Evolutionary conservation across 2,888 invertebrate genomes (phyloP).

Genomic region (Synanthedon tipuliformis): DNA sequence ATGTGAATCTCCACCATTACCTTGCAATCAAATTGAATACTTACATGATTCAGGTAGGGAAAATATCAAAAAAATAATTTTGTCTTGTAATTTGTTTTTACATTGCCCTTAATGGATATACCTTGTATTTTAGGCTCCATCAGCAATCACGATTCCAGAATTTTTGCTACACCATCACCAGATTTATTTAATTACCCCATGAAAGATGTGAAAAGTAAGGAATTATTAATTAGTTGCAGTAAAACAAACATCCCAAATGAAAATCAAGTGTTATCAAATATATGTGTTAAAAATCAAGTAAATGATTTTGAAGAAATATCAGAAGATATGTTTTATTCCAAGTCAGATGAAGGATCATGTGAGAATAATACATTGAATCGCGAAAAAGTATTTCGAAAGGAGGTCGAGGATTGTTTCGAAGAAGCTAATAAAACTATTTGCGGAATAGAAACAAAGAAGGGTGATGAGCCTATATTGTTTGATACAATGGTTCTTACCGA

Average conservation of each 20-base stretch:
- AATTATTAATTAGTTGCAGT: slow-evolving; percentile 5
- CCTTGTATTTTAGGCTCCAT: too few relatives aligned
- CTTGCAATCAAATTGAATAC: slow-evolving; percentile 58
- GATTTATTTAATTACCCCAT: slow-evolving; percentile 4
- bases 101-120: too few relatives aligned
- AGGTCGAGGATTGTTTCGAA: slow-evolving; percentile 58
- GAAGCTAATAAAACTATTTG: slow-evolving; percentile 64
- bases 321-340: slow-evolving; percentile 45
- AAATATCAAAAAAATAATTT: slow-evolving; percentile 6
- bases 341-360: slow-evolving; percentile 25
- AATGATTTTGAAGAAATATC: slow-evolving; percentile 30
- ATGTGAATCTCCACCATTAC: slow-evolving; percentile 49
- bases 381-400: slow-evolving; percentile 23
- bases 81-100: too few relatives aligned
- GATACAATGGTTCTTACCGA: slow-evolving; percentile 37
- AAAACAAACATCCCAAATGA: slow-evolving; percentile 10
- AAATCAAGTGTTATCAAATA: slow-evolving; percentile 10
- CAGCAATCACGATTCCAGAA: too few relatives aligned
- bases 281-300: slow-evolving; percentile 5
- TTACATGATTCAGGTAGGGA: slow-evolving; percentile 37
- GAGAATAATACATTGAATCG: slow-evolving; percentile 15
- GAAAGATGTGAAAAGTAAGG: slow-evolving; percentile 32
- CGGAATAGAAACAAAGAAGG: slow-evolving; percentile 30
- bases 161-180: too few relatives aligned
- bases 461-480: slow-evolving; percentile 28